Evolutionary conservation across 1,140 invertebrate genomes (phyloP).

Genomic region (Medauroidea extradentata): DNA sequence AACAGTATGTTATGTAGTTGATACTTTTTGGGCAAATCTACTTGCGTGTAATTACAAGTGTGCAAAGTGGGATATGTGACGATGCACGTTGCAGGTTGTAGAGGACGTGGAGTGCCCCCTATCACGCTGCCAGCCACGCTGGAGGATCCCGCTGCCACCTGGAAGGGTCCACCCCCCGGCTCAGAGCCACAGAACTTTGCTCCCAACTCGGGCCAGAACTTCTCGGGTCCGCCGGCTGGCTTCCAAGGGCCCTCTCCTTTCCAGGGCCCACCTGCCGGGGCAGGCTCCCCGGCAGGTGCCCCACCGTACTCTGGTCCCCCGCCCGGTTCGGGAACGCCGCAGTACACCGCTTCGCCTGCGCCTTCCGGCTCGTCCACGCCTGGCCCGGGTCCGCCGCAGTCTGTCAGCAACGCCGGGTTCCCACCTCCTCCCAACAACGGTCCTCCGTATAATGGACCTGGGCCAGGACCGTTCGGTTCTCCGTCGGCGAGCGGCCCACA

Average conservation of each 20-base stretch:
- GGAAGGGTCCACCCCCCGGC: conserved; percentile 61
- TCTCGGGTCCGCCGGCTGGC: conserved; percentile 52
- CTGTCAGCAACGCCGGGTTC: conserved; percentile 46
- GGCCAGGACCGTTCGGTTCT: conserved; percentile 58
- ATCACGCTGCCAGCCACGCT: conserved; percentile 61
- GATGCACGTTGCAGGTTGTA: conserved; percentile 52
- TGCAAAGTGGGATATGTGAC: neutral
- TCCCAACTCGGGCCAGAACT: conserved; percentile 51
- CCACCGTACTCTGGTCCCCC: conserved; percentile 57
- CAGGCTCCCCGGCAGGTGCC: conserved; percentile 58
- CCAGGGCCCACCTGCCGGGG: conserved; percentile 57
- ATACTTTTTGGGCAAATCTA: too few species aligned
- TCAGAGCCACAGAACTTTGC: conserved; percentile 57
- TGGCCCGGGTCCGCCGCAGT: conserved; percentile 56
- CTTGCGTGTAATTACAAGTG: neutral
- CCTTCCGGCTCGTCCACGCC: conserved; percentile 71
- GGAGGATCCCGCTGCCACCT: conserved; percentile 62
- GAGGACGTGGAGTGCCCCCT: conserved; percentile 56
- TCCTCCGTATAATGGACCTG: conserved; percentile 61
- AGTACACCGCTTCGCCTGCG: conserved; percentile 69
- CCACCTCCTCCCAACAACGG: conserved; percentile 58
- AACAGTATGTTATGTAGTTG: too few species aligned
- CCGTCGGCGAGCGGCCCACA: conserved; percentile 58
- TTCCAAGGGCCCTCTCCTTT: conserved; percentile 57
- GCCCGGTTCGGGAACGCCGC: conserved; percentile 65